Percentiles rank a stretch among this genome's conserved stretches.
Evolutionary conservation across 2,797 vertebrate species (phyloP).

Genomic region (Argya squamiceps): DNA sequence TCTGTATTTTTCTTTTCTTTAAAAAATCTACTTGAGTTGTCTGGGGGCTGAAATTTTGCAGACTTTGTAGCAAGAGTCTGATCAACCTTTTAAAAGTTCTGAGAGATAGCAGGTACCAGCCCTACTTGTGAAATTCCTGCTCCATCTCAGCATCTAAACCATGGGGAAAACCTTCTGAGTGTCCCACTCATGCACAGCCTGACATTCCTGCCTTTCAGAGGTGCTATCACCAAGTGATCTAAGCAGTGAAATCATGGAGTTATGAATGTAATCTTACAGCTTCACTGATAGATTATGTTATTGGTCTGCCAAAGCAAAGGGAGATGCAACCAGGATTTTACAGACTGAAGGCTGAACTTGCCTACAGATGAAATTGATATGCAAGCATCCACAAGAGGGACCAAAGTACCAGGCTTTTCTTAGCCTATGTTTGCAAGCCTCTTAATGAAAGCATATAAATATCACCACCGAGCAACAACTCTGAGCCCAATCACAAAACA

Average conservation of each 20-base stretch:
- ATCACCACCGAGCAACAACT: background rate
- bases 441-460: background rate
- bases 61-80: background rate
- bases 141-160: background rate
- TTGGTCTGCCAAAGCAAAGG: background rate
- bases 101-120: background rate
- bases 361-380: background rate
- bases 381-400: background rate
- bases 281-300: background rate
- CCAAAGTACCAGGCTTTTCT: background rate
- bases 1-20: background rate
- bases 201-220: background rate
- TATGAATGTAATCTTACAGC: background rate
- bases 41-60: background rate
- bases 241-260: background rate
- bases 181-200: background rate
- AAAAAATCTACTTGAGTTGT: background rate
- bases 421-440: background rate
- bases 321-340: background rate
- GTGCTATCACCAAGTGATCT: background rate
- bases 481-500: background rate
- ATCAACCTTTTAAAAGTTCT: background rate
- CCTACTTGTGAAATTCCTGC: background rate
- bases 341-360: background rate
- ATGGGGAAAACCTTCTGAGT: background rate